These are phyloP conservation scores for Oryzias woworae DNA, from an alignment of 2,113 vertebrate genomes.

Conservation along the genomic window DNA sequence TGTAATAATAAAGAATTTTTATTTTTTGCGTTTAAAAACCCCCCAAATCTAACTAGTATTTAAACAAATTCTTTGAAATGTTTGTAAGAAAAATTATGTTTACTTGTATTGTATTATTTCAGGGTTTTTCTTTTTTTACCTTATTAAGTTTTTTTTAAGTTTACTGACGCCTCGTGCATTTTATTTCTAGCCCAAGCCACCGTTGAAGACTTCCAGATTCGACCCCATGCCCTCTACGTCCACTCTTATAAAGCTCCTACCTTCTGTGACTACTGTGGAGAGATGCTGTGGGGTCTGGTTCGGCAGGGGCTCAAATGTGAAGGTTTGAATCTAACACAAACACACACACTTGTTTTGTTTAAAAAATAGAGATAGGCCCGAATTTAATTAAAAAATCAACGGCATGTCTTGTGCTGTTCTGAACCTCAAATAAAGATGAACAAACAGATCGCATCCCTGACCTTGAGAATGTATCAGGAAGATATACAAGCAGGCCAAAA, in stretches of 20 bases:
- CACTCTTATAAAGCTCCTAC: constrained; percentile 99
- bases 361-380: neutral
- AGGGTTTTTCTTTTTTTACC: neutral
- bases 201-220: constrained; percentile 98
- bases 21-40: too few species aligned
- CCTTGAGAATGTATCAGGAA: constrained; percentile 21
- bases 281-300: constrained; percentile 99
- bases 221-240: constrained; percentile 95
- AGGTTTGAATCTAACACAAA: constrained; percentile 77
- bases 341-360: neutral
- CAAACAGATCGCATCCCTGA: constrained; percentile 16
- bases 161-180: neutral
- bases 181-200: constrained; percentile 88
- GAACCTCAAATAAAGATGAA: neutral
- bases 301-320: constrained; percentile 98
- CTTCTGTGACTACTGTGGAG: constrained; percentile 99
- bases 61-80: too few species aligned
- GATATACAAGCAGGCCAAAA: constrained; percentile 16
- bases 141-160: constrained; percentile 11
- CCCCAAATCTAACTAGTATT: too few species aligned
- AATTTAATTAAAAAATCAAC: neutral
- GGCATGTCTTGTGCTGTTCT: neutral
- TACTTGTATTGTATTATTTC: neutral
- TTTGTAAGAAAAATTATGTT: too few species aligned
- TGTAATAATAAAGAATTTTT: constrained; percentile 26